Evolutionary conservation across 1,140 invertebrate genomes (phyloP).

Genomic region (Zaprionus ornatus): DNA sequence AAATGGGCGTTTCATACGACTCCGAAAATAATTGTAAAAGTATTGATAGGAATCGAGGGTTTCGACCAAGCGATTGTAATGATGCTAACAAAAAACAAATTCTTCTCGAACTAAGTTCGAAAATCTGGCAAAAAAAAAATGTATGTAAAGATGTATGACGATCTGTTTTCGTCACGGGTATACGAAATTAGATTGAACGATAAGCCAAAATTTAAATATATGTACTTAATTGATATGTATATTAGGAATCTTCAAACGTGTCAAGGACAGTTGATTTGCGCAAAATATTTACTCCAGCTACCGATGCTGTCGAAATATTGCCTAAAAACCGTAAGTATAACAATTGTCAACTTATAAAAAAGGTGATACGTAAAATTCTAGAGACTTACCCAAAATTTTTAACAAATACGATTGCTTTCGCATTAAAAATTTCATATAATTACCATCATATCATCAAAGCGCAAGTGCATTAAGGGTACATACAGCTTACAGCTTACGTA

Average conservation of each 20-base stretch:
- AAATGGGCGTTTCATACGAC: not conserved
- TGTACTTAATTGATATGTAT: constrained; percentile 27
- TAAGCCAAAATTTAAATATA: constrained; percentile 17
- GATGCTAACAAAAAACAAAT: constrained; percentile 92
- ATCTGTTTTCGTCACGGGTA: not conserved
- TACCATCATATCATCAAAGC: not conserved
- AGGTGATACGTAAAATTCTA: constrained; percentile 72
- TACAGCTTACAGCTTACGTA: constrained; percentile 51
- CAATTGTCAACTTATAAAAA: constrained; percentile 28
- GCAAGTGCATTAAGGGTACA: not conserved
- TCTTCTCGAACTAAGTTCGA: constrained; percentile 89
- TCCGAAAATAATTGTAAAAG: constrained; percentile 45
- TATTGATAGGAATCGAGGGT: constrained; percentile 87
- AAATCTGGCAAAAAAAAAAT: constrained; percentile 71
- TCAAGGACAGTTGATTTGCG: constrained; percentile 89
- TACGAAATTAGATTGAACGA: constrained; percentile 7
- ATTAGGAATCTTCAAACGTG: constrained; percentile 83
- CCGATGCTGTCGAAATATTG: constrained; percentile 89
- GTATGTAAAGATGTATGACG: not conserved
- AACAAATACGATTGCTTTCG: not conserved
- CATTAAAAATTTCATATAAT: not conserved
- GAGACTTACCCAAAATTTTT: not conserved
- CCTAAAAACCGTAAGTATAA: constrained; percentile 88
- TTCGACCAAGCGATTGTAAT: constrained; percentile 92
- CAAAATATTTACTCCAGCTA: constrained; percentile 93